Evolutionary conservation across 2,888 invertebrate species (phyloP), one percentile per base, ranked within the genome.

Genomic region (Heliothis peltigera): DNA sequence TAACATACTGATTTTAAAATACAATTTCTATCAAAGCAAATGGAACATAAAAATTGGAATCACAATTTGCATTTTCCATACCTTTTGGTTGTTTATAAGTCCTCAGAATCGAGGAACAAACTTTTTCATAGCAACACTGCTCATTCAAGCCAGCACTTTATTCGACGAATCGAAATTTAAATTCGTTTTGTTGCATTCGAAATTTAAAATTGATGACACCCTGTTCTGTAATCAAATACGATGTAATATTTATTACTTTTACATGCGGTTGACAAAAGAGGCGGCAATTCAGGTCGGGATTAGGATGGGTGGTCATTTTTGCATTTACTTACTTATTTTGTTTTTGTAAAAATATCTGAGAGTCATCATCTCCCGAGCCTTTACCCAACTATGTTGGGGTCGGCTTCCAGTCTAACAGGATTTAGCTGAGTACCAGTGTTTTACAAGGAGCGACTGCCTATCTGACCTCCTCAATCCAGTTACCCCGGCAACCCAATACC

Each of bases 151-250:
- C 66, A 59, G 12, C 32, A 64, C 53, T 67, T 53, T 54, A 67
- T 77, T 64, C 76, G 59, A 57, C 49, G 70, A 73, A 75, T 72
- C 63, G 69, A 62, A 68, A 60, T 60, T 73, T 61, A 66, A 67
- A 75, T 67, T 68, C 65, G 70, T 79, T 75, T 77, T 74, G 64
- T 72, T 64, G 64, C 49, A 44, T 68, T 75, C 77, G 74, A 77
- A 82, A 81, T 82, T 78, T 78, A 66, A 83, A 82, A 82, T 80
- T 79, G 74, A 76, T 80, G 80, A 65, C 69, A 32, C 59, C 61
- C 59, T 48, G 65, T 66, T 73, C 57, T 70, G 77, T 73, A 75
- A 82, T 77, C 80, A 78, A 82, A 83, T 82, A 81, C 70, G 73
- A 71, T 79, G 63, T 70, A 47, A 61, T 73, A 80, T 75, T 72